Conservation (phyloP, 2,113 vertebrate species). For the Macroglossus sobrinus region DNA sequence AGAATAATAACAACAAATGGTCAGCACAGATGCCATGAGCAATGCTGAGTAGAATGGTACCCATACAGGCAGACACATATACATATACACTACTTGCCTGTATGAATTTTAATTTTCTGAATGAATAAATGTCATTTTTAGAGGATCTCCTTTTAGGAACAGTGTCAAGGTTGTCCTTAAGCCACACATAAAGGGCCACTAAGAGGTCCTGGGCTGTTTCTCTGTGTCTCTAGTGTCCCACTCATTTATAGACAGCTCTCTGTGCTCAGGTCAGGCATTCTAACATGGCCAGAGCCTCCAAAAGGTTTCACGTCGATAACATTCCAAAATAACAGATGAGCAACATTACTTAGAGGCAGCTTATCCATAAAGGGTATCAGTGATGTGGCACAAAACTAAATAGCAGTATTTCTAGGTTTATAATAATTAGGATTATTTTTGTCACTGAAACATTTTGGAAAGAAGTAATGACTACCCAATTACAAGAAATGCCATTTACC, state of each 20-base stretch:
- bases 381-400: neutral
- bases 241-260: neutral
- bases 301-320: neutral
- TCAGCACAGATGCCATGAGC: neutral
- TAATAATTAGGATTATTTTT: neutral
- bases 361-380: neutral
- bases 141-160: neutral
- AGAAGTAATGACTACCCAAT: neutral
- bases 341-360: neutral
- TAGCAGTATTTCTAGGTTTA: neutral
- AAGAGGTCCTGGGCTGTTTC: neutral
- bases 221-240: accelerated
- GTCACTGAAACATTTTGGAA: neutral
- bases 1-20: neutral
- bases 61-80: neutral
- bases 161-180: neutral
- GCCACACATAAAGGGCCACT: neutral
- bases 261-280: neutral
- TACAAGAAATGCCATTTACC: neutral
- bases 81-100: neutral
- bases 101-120: neutral
- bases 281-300: neutral
- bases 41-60: neutral
- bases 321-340: neutral
- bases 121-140: neutral